Base-by-base conservation (phyloP, 2,113 vertebrate genomes). In the Bos javanicus region DNA sequence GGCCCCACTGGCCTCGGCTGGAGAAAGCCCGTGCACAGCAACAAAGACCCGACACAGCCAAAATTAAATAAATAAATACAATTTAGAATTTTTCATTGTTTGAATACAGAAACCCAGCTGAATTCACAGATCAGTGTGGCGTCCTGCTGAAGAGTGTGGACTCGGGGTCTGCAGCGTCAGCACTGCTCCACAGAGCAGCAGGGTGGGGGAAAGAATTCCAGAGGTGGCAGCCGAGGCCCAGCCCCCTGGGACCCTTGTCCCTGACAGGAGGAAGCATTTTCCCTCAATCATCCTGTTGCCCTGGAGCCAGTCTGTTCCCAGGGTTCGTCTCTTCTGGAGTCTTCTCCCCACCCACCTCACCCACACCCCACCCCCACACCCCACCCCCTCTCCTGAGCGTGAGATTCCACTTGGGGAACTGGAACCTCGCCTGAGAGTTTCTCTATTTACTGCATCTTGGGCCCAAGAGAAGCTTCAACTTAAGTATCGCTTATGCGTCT, bases 401-500 rank as follows among this genome's bases (percentile, higher is more conserved):
- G 4, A 16, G 60, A 17, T 8, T 57, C 23, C 5, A 1, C 23
- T 14, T 39, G 43, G 33, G 6, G 26, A 6, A n/a, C 33, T 25
- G 14, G 26, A 19, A 23, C 5, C 25, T 48, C 3, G 0, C 48
- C 3, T 7, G 30, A 2, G 25, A 19, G n/a, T 15, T 28, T 43
- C 43, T 11, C 17, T 3, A 1, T 14, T 39, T 19, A 9, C 2
- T 1, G 7, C 57, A 23, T 52, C 52, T 54, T 43, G 52, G 17
- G 46, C 19, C 8, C 28, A 8, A 26, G 9, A 1, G 5, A 52
- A 46, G 33, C 50, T 39, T 43, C 57, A 33, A 16, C 33, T 3
- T n/a, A 26, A 33, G 33, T 6, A 8, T 10, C 3, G 3, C 25
- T 11, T 6, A 16, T 4, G 48, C 1, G 0, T 52, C 16, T 14